Evolutionary conservation across 2,797 vertebrate genomes (phyloP), one percentile per base, ranked within the genome.

Genomic region (Chloroceryle inda): DNA sequence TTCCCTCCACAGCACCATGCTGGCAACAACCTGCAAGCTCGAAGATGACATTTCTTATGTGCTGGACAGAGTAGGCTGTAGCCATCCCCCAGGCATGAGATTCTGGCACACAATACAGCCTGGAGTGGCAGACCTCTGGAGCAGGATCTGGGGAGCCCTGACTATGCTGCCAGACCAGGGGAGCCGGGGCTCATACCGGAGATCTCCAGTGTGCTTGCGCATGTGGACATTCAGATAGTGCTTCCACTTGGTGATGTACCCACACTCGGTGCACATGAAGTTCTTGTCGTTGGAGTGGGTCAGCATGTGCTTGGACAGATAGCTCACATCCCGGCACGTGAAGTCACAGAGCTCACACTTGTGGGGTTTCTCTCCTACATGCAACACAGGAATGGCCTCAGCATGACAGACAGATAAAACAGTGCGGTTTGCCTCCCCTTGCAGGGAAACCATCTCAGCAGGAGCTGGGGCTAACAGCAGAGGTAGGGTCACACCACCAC

Each of bases 211-310:
- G 35, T 99, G 99, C 95, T 99, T 99, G 88, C 99, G 98, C 99
- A 99, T 99, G 90, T 99, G 99, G 82, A 99, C 99, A 0, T 98
- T 99, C 77, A 99, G 98, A 88, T 99, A 99, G 94, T 99, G 99
- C 85, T 99, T 99, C 99, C 99, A 99, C 90, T 99, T 99, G 62
- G 99, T 99, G 97, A 99, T 98, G 27, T 99, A 99, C 61, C 99
- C 99, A 5, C 99, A 99, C 84, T 99, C 99, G 0, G 99, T 98
- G 76, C 99, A 99, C 99, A 99, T 99, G 92, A 99, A 99, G 96
- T 99, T 99, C 98, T 99, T 99, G 97, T 99, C 97, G 0, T 97
- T 97, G 5, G 99, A 98, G 96, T 99, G 99, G 7, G 99, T 99
- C 96, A 99, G 98, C 99, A 99, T 99, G 91, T 99, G 99, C 96